Evolutionary conservation across 2,113 vertebrate genomes (phyloP), one percentile per base, ranked within the genome.

Genomic region (Mesoclemmys tuberculata): DNA sequence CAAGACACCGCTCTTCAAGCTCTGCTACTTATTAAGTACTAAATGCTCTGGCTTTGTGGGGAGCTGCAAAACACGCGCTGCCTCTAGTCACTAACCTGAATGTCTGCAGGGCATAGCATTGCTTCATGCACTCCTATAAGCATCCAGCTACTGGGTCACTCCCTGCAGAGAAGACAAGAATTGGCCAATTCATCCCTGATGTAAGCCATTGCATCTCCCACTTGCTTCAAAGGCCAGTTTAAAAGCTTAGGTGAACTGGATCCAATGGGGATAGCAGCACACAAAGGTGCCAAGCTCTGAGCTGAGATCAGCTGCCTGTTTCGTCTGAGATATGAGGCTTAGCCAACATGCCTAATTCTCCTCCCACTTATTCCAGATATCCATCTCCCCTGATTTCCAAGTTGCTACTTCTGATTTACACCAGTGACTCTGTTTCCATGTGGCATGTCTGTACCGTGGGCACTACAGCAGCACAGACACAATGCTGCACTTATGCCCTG

Each of bases 351-450:
- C 92, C 91, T 89, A 13, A 94, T 85, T 89, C 94, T 86, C 85
- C 91, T 94, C 94, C 88, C 91, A 90, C 92, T 95, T 93, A 92
- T 91, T 93, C 84, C 14, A 87, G 93, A 93, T 93, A 82, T 91
- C 71, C 84, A 91, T 92, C 35, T 61, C 68, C 64, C n/a, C 64
- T 71, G n/a, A 38, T 8, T 91, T 95, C 93, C 86, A 95, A 94
- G 75, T 27, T 31, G 90, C 97, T 95, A 94, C 96, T 97, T 93
- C 93, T 4, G 41, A 81, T 92, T 90, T 88, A 80, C 84, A 90
- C 79, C 86, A 49, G 88, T 35, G 93, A 93, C 92, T 1, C 2
- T 24, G 44, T 80, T 94, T 96, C 96, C 90, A 61, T 6, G 31
- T 12, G 58, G 58, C 58, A 61, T 14, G 58, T 61, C 29, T 29